Conservation (phyloP, 2,113 vertebrate genomes). For the Benitochromis conjunctus region DNA sequence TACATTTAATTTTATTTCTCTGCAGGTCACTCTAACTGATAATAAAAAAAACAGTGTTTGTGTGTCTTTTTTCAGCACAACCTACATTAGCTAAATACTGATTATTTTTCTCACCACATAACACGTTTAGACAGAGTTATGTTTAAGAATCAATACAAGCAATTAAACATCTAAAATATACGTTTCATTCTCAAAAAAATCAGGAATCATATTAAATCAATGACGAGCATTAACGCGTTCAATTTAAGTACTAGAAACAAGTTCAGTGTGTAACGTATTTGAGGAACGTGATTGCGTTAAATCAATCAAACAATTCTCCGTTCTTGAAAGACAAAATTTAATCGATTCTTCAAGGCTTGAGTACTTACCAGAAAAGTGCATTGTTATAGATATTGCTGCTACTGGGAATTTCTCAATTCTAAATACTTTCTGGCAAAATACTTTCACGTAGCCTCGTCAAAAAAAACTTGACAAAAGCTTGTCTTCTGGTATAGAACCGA, state of each 20-base stretch:
- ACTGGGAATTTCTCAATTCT: neutral
- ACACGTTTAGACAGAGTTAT: neutral
- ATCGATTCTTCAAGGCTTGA: fast-evolving
- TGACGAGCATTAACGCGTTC: fast-evolving
- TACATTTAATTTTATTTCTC: no score
- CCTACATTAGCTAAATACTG: neutral
- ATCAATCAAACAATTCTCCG: neutral
- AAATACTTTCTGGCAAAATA: neutral
- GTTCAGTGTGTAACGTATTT: neutral
- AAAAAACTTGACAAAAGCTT: neutral
- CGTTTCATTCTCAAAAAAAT: neutral
- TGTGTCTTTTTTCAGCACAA: neutral
- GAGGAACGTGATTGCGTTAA: neutral
- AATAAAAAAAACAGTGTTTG: neutral
- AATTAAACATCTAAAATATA: neutral
- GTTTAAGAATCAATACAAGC: neutral
- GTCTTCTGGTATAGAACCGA: neutral
- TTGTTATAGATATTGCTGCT: fast-evolving
- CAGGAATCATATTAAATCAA: neutral
- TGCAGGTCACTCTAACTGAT: neutral
- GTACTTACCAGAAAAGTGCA: neutral
- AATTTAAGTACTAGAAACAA: neutral
- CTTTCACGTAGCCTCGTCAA: neutral
- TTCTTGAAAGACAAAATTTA: neutral
- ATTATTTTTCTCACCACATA: fast-evolving